phyloP scores from a whole-genome alignment of 2,113 vertebrate genomes.

The Corynorhinus townsendii region DNA sequence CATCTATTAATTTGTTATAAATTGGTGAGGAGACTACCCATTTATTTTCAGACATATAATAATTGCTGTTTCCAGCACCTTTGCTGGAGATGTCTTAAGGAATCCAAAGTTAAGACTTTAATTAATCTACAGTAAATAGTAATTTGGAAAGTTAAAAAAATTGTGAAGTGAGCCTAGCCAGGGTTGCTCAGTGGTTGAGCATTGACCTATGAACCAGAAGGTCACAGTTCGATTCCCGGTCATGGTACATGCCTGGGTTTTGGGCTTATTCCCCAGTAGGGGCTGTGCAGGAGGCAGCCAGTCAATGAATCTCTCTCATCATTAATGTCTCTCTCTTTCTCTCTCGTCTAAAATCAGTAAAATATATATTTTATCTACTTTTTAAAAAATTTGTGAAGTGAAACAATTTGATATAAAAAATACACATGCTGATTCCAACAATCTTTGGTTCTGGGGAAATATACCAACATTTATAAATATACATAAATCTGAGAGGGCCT shows the following conservation, averaged over 20 bases:
- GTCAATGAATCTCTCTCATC: no score
- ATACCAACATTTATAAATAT: background rate
- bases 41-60: background rate
- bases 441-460: background rate
- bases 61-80: background rate
- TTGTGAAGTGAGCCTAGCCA: background rate
- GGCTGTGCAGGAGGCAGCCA: no score
- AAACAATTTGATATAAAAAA: background rate
- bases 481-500: background rate
- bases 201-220: no score
- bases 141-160: background rate
- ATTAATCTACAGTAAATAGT: background rate
- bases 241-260: no score
- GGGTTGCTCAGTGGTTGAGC: no score
- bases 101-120: background rate
- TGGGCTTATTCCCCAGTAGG: no score
- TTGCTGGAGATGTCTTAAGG: background rate
- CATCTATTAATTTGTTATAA: background rate
- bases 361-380: no score
- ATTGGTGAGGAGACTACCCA: background rate
- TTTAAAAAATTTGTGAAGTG: background rate
- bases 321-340: no score
- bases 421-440: background rate
- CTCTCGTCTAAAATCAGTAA: no score
- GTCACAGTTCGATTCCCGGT: no score